Evolutionary conservation across 1,140 invertebrate genomes (phyloP), one percentile per base, ranked within the genome.

Genomic region (Cotesia typhae): DNA sequence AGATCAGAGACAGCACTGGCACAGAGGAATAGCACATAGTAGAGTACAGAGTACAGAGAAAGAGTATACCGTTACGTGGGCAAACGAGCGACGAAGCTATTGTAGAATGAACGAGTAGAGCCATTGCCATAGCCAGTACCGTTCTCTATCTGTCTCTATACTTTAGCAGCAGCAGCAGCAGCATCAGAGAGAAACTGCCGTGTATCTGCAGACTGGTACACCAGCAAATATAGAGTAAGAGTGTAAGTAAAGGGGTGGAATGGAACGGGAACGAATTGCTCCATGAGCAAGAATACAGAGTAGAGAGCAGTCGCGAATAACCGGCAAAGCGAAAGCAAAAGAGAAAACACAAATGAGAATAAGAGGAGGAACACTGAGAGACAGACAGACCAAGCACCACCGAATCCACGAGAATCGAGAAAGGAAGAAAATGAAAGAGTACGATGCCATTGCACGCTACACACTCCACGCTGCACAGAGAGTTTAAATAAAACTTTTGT

Each of bases 41-140:
- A 28, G 28, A 28, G 28, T 28, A 28, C 28, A 28, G 28, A 28
- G 28, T 28, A 71, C 52, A 65, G 28, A 67, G 52, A 4, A 14
- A 60, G 10, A n/a, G 57, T 59, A 53, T 51, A 70, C 55, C 55
- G 59, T 70, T 59, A 51, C 55, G 55, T 38, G 57, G 68, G 59
- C 68, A 70, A 59, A 70, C 55, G 68, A 61, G 55, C 38, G 41
- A 71, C 38, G 36, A 47, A 55, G 20, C 60, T 65, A 57, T 28
- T 28, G 28, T 28, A 28, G 47, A 64, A 61, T 66, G 70, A 52
- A 64, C 61, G 70, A 70, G 35, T 14, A 41, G 14, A 36, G 14
- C n/a, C 68, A 37, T 36, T 70, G 36, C 41, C 37, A 60, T 17
- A 38, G 57, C 28, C 17, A 10, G 41, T 47, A 47, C 41, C 10